These are phyloP conservation scores for Aulostomus chinensis DNA, from an alignment of 2,797 vertebrate species.

Conservation along the genomic window DNA sequence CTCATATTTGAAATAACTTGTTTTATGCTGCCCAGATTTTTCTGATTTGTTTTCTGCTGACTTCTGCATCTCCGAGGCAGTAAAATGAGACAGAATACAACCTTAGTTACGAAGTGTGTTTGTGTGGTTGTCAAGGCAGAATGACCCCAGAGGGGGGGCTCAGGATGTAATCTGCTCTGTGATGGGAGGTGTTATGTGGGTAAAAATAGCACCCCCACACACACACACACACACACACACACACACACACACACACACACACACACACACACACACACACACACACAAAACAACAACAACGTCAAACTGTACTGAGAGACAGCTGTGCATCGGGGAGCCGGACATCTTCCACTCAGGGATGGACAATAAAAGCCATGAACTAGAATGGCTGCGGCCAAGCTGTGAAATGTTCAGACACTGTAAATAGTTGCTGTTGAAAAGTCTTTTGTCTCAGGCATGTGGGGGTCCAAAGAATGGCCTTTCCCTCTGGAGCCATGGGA, in stretches of 20 bases:
- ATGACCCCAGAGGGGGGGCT: slow-evolving; percentile 17
- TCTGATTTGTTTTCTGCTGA: no score
- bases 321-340: not conserved
- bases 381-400: not conserved
- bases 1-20: no score
- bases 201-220: slow-evolving; percentile 51
- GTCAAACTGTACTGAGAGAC: slow-evolving; percentile 2
- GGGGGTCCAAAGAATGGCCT: not conserved
- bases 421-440: not conserved
- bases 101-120: no score
- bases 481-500: no score
- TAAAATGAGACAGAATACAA: no score
- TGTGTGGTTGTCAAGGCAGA: slow-evolving; percentile 1
- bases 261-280: no score
- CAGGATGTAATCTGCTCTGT: slow-evolving; percentile 20
- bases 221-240: no score
- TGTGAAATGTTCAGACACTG: not conserved
- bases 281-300: no score
- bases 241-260: no score
- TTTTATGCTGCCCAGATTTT: no score
- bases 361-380: not conserved
- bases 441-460: slow-evolving; percentile 1
- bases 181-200: slow-evolving; percentile 35
- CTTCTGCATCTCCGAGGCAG: no score
- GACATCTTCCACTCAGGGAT: not conserved